Percentiles rank a stretch among this genome's conserved stretches.
phyloP scores from a whole-genome alignment of 2,113 vertebrate species.

The Desmodus rotundus region DNA sequence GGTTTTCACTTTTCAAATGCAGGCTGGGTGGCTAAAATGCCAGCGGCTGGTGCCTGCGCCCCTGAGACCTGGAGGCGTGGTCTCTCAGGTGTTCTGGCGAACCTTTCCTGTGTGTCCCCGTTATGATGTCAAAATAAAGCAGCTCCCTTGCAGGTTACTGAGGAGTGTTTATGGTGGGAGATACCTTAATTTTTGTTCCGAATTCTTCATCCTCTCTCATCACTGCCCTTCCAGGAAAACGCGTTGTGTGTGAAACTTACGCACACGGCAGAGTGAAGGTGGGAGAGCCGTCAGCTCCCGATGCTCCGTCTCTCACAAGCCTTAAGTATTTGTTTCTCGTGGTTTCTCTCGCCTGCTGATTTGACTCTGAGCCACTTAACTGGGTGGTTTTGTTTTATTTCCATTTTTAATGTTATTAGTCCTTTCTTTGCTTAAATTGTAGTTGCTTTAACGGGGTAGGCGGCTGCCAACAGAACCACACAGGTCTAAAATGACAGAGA shows the following conservation, averaged over 20 bases:
- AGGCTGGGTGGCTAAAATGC: background rate
- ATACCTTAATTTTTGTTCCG: conserved; percentile 23
- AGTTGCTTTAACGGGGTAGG: conserved; percentile 2
- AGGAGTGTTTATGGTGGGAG: conserved; percentile 31
- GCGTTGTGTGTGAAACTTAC: conserved; percentile 59
- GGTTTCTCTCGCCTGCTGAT: conserved; percentile 72
- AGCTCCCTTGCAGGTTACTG: conserved; percentile 64
- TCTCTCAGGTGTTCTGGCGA: background rate
- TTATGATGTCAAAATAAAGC: conserved; percentile 44
- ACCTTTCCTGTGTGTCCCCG: background rate
- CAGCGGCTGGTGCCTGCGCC: background rate
- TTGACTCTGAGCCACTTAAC: conserved; percentile 67
- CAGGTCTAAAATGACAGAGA: conserved; percentile 44
- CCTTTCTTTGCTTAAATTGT: conserved; percentile 58
- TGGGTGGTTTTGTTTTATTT: conserved; percentile 56
- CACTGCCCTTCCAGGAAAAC: conserved; percentile 65
- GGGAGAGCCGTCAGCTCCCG: conserved; percentile 69
- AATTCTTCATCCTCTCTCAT: conserved; percentile 67
- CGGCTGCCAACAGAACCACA: conserved; percentile 44
- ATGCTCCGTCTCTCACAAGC: conserved; percentile 65
- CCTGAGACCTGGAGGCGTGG: background rate
- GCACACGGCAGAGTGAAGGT: conserved; percentile 55
- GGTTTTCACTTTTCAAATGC: background rate
- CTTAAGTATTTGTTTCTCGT: conserved; percentile 71
- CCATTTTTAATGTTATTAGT: conserved; percentile 61